These are phyloP conservation scores for Mythimna albipuncta DNA, from an alignment of 2,888 invertebrate species.

Conservation along the genomic window DNA sequence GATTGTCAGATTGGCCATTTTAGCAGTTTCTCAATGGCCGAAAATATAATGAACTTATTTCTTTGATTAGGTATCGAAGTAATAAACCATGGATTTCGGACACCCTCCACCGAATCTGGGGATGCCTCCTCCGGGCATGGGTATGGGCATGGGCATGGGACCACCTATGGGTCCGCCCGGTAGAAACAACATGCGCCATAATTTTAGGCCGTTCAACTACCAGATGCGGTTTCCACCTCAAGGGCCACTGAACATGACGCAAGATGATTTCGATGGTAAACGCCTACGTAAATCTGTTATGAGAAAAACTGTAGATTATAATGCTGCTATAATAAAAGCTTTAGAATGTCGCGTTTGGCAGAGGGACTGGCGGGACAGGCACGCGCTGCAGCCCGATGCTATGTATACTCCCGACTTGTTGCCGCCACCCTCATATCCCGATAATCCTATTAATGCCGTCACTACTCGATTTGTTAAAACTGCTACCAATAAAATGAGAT, in stretches of 20 bases:
- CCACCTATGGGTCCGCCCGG: slow-evolving; percentile 79
- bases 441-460: slow-evolving; percentile 99
- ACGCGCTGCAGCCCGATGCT: slow-evolving; percentile 98
- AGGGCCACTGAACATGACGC: slow-evolving; percentile 93
- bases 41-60: slow-evolving; percentile 80
- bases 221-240: slow-evolving; percentile 89
- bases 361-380: slow-evolving; percentile 96
- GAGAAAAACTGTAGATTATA: slow-evolving; percentile 99
- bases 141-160: slow-evolving; percentile 80
- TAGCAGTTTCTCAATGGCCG: slow-evolving; percentile 58
- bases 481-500: slow-evolving; percentile 99
- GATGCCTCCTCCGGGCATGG: slow-evolving; percentile 85
- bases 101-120: slow-evolving; percentile 87
- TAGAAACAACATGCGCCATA: slow-evolving; percentile 87
- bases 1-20: slow-evolving; percentile 63
- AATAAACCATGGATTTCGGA: slow-evolving; percentile 87
- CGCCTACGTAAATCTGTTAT: slow-evolving; percentile 98
- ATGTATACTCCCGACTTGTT: slow-evolving; percentile 98
- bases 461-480: slow-evolving; percentile 99
- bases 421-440: slow-evolving; percentile 98
- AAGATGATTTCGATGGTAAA: slow-evolving; percentile 98
- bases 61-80: slow-evolving; percentile 88
- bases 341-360: slow-evolving; percentile 99
- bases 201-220: slow-evolving; percentile 88
- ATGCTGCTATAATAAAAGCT: slow-evolving; percentile 97